These are phyloP conservation scores for Encarsia formosa DNA, from an alignment of 2,888 invertebrate genomes.

Conservation along the genomic window DNA sequence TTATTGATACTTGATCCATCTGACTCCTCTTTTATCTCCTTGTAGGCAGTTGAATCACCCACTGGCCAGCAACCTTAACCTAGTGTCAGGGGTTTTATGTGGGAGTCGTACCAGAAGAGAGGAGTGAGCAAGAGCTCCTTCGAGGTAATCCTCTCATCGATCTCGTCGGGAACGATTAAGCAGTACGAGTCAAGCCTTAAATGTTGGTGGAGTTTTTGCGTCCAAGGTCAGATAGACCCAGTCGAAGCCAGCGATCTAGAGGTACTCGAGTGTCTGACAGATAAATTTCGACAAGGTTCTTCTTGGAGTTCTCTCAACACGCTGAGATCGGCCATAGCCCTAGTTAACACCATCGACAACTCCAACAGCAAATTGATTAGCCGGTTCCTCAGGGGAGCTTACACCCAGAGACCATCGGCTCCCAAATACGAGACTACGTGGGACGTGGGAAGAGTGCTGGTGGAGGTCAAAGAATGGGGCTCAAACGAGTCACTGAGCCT, in stretches of 20 bases:
- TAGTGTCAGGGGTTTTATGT: too few species aligned
- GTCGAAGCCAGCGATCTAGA: neutral
- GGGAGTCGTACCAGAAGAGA: too few species aligned
- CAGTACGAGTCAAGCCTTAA: too few species aligned
- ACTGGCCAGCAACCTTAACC: too few species aligned
- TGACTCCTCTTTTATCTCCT: too few species aligned
- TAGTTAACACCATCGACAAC: neutral
- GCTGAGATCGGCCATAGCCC: slow-evolving; percentile 11
- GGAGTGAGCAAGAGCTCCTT: too few species aligned
- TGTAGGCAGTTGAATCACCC: too few species aligned
- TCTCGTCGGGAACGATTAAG: too few species aligned
- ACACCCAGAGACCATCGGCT: slow-evolving; percentile 4
- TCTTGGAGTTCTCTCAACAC: slow-evolving; percentile 8
- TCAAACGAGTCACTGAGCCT: neutral
- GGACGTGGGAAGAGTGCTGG: slow-evolving; percentile 29
- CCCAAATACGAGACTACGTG: slow-evolving; percentile 33
- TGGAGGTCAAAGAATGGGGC: neutral
- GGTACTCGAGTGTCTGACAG: neutral
- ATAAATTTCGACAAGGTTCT: neutral
- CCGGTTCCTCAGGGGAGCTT: slow-evolving; percentile 12
- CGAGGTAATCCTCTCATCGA: too few species aligned
- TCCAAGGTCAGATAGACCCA: neutral
- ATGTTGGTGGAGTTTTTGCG: slow-evolving; percentile 32
- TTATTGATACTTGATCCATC: too few species aligned
- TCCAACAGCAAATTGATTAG: neutral